Percentiles rank a stretch among this genome's conserved stretches.
Conservation (phyloP, 2,797 vertebrate species). For the Pogoniulus pusillus region DNA sequence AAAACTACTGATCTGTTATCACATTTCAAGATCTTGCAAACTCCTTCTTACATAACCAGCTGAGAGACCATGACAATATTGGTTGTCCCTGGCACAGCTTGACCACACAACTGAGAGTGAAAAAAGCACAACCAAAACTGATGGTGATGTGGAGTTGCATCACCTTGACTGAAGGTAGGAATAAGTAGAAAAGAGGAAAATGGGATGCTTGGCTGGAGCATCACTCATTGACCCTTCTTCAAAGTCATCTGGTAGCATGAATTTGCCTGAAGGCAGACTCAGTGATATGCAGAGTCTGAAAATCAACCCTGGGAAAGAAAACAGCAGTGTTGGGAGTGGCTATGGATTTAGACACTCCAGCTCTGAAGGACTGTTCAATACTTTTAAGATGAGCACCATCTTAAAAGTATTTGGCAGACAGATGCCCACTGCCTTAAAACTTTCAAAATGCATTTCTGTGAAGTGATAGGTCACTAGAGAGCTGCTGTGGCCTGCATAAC, state of each 20-base stretch:
- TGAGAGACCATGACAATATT: not conserved
- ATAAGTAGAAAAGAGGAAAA: not conserved
- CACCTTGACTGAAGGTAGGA: not conserved
- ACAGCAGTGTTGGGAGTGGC: not conserved
- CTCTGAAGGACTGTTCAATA: not conserved
- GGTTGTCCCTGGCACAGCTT: not conserved
- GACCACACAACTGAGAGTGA: not conserved
- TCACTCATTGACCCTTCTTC: not conserved
- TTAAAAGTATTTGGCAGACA: slow-evolving; percentile 38
- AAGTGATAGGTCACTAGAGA: slow-evolving; percentile 39
- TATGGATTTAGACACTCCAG: not conserved
- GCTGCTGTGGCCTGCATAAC: slow-evolving; percentile 44
- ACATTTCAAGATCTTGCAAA: not conserved
- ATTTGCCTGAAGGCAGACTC: not conserved
- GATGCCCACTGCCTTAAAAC: slow-evolving; percentile 24
- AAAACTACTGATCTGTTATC: not conserved
- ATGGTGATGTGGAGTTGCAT: not conserved
- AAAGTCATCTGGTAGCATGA: not conserved
- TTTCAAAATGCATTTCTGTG: slow-evolving; percentile 43
- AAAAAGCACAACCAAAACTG: not conserved
- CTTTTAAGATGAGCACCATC: not conserved
- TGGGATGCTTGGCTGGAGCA: fast-evolving
- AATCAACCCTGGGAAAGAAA: not conserved
- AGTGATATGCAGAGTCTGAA: not conserved
- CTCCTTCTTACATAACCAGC: not conserved